Base-by-base conservation (phyloP, 2,797 vertebrate genomes). In the Moxostoma hubbsi region DNA sequence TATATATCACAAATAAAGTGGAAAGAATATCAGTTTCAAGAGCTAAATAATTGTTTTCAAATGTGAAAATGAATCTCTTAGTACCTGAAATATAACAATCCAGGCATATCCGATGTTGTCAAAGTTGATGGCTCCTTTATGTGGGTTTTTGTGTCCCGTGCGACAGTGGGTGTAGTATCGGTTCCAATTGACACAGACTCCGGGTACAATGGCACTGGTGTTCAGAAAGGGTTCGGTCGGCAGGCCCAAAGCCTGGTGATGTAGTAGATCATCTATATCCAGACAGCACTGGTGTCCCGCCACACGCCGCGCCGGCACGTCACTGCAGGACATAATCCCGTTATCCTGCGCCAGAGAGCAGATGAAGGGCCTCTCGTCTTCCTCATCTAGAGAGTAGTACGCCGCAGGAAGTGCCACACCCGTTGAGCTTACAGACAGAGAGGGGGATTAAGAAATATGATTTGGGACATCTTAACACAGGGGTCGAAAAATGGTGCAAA, bases 31-130 rank as follows among this genome's bases (percentile, higher is more conserved):
- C 6, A 7, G 54, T 54, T 54, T 7, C 7, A 15, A 58, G 15
- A 58, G 15, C 1, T 24, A 2, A 24, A 24, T 24, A 24, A 24
- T 24, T 24, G 2, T 24, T 24, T 24, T 24, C 24, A 24, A 24
- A 24, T 24, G 24, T 24, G 24, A 2, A 24, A 24, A 24, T 24
- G 24, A 24, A 2, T 24, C 24, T 24, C 24, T 24, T 24, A 24
- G 24, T 24, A 98, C 97, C 96, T 98, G 97, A 85, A 99, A 99
- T 87, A 99, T 99, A 77, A 98, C 98, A 0, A 99, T 99, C 98
- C 97, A 99, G 73, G 98, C 98, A 0, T 97, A 98, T 43, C 96
- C 98, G 0, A 99, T 99, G 89, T 99, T 99, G 93, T 99, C 98
- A 1, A 99, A 99, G 92, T 98, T 99, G 92, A 99, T 99, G 85